Evolutionary conservation across 1,140 invertebrate genomes (phyloP).

Genomic region (Euwallacea similis): DNA sequence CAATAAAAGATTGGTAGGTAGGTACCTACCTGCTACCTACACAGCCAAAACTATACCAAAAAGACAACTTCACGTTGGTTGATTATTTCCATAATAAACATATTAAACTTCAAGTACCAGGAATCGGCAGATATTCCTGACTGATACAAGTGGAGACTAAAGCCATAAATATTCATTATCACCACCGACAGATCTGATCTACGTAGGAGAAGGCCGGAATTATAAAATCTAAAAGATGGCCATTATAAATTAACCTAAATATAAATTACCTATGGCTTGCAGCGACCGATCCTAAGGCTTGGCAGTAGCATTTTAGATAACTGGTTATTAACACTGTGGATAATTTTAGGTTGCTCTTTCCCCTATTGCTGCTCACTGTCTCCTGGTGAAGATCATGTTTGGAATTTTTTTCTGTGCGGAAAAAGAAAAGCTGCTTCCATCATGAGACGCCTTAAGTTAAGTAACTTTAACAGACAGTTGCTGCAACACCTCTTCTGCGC

Average conservation of each 20-base stretch:
- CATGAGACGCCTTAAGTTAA: background rate
- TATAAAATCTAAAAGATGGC: constrained; percentile 38
- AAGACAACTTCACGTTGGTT: background rate
- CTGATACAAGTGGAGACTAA: constrained; percentile 9
- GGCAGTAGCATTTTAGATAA: constrained; percentile 46
- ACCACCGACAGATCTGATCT: constrained; percentile 26
- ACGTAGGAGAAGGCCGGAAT: constrained; percentile 26
- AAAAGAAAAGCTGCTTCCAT: too few species aligned
- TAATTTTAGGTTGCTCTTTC: constrained; percentile 42
- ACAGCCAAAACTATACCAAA: too few species aligned
- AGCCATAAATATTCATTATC: constrained; percentile 31
- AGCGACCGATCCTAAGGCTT: constrained; percentile 31
- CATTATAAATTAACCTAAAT: constrained; percentile 49
- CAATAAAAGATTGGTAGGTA: too few species aligned
- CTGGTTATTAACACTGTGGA: constrained; percentile 48
- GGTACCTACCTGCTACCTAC: too few species aligned
- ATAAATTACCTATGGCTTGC: constrained; percentile 38
- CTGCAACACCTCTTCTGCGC: background rate
- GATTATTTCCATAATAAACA: constrained; percentile 25
- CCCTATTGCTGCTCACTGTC: too few species aligned
- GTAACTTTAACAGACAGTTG: background rate
- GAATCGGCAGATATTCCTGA: constrained; percentile 15
- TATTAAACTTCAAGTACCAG: constrained; percentile 13
- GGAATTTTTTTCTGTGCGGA: too few species aligned
- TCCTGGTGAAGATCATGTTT: too few species aligned